These are phyloP conservation scores for Apostichopus parvimensis DNA, from an alignment of 35 echinoderm and acorn worm genomes.

Conservation along the genomic window DNA sequence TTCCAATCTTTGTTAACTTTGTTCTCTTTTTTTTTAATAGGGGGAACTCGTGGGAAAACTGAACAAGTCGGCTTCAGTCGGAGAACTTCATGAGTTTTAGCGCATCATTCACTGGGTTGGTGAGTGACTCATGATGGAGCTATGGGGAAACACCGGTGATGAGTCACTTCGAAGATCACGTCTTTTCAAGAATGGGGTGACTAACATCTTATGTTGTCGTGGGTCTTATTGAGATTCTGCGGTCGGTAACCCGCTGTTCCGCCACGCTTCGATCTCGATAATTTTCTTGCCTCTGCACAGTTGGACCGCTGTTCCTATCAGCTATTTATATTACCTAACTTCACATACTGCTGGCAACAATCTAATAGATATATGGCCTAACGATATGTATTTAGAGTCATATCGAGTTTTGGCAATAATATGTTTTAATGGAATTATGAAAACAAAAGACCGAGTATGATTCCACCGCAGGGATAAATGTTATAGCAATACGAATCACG, in stretches of 20 bases:
- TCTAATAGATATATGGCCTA: too few species aligned
- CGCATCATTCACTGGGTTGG: background rate
- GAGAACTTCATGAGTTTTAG: background rate
- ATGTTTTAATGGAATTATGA: background rate
- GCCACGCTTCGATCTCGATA: constrained; percentile 1
- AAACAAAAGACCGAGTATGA: background rate
- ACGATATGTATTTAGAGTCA: background rate
- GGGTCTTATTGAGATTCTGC: background rate
- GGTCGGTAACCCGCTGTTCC: constrained; percentile 13
- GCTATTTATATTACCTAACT: background rate
- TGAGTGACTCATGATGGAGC: constrained; percentile 4
- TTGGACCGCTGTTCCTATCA: background rate
- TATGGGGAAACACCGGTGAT: constrained; percentile 34
- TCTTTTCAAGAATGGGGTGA: background rate
- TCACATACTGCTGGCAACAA: too few species aligned
- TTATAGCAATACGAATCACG: background rate
- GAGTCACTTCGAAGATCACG: background rate
- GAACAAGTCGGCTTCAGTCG: background rate
- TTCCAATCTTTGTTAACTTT: background rate
- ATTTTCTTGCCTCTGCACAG: background rate
- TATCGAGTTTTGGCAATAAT: background rate
- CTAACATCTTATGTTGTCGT: background rate
- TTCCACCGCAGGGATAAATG: background rate
- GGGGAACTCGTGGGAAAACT: constrained; percentile 35
- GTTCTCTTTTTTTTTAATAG: background rate